A percentile compares a stretch with the other conserved stretches of the same genome.
These are phyloP conservation scores for Rhegmatorhina hoffmannsi DNA, from an alignment of 2,113 vertebrate genomes.

Conservation along the genomic window DNA sequence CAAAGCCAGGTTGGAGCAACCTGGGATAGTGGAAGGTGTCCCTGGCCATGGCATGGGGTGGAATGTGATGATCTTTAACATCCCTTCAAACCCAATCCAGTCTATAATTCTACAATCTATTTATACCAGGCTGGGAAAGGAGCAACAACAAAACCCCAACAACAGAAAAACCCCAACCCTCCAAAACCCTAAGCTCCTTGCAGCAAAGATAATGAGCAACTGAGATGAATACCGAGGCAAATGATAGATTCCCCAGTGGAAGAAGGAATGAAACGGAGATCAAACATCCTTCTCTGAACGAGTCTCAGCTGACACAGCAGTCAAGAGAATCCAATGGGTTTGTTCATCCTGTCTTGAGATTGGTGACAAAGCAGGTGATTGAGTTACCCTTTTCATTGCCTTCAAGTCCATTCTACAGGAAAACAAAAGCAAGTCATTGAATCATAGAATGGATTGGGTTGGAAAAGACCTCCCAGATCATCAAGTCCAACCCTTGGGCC, in stretches of 20 bases:
- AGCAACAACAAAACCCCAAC: not conserved
- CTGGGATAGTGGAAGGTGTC: rapidly evolving
- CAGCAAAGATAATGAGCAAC: not conserved
- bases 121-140: not conserved
- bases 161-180: no score
- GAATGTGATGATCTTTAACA: not conserved
- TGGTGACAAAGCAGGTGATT: rapidly evolving
- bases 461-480: no score
- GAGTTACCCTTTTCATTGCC: rapidly evolving
- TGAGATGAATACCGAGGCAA: not conserved
- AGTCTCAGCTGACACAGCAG: not conserved
- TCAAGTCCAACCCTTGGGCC: no score
- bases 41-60: not conserved
- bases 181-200: rapidly evolving
- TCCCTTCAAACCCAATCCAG: not conserved
- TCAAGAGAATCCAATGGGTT: not conserved
- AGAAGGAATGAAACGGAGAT: rapidly evolving
- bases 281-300: not conserved
- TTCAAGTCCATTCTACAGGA: not conserved
- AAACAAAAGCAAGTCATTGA: not conserved
- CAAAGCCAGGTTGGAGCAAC: rapidly evolving
- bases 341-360: no score
- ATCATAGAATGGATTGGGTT: no score
- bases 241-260: not conserved
- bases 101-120: not conserved